These are phyloP conservation scores for Calephelis virginiensis DNA, from an alignment of 1,140 invertebrate genomes.

Conservation along the genomic window DNA sequence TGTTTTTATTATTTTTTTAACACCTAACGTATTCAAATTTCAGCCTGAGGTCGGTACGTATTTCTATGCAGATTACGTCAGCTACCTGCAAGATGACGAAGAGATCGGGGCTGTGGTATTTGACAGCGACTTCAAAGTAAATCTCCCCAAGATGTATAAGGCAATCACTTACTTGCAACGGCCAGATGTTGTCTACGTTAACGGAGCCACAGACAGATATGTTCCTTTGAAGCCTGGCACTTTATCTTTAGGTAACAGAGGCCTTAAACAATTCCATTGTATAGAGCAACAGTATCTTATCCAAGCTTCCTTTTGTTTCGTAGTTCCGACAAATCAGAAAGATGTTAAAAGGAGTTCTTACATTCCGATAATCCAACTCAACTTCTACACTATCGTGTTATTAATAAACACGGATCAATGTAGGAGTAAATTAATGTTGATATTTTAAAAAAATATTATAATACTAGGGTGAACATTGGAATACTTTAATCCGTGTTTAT, in stretches of 20 bases:
- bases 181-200: conserved; percentile 71
- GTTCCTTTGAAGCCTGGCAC: conserved; percentile 54
- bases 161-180: conserved; percentile 68
- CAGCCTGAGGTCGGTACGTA: conserved; percentile 59
- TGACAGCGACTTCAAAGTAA: conserved; percentile 77
- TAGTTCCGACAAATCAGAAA: neutral
- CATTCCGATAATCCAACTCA: no score
- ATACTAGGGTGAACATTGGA: no score
- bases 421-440: no score
- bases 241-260: conserved; percentile 44
- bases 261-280: no score
- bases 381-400: no score
- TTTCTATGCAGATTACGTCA: conserved; percentile 45
- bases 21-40: conserved; percentile 23
- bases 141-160: conserved; percentile 65
- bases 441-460: no score
- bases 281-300: no score
- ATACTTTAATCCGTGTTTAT: no score
- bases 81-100: conserved; percentile 55
- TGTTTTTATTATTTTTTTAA: neutral
- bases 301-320: no score
- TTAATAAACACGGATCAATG: no score
- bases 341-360: neutral
- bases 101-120: conserved; percentile 76
- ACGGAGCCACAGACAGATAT: conserved; percentile 71